Percentiles rank a stretch among this genome's conserved stretches.
These are phyloP conservation scores for Drosophila nr. medialis DNA, from an alignment of 2,888 invertebrate species.

Conservation along the genomic window DNA sequence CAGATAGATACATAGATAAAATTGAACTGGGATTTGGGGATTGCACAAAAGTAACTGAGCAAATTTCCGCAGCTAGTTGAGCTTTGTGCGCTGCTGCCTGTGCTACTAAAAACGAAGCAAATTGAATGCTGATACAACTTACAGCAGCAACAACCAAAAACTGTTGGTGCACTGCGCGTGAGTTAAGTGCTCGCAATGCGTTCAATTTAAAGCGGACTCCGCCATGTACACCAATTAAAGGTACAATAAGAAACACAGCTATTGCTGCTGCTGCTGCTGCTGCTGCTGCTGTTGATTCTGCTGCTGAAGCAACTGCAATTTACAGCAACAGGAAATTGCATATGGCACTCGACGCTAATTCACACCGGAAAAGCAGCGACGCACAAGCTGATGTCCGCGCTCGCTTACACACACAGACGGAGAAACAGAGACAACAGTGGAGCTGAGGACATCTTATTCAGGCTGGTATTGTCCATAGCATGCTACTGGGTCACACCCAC, in stretches of 20 bases:
- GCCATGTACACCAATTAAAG: slow-evolving; percentile 62
- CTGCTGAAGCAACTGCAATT: slow-evolving; percentile 47
- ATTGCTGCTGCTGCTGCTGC: slow-evolving; percentile 13
- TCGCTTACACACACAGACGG: slow-evolving; percentile 8
- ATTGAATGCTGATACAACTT: slow-evolving; percentile 68
- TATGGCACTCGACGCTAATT: slow-evolving; percentile 77
- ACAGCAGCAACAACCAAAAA: slow-evolving; percentile 28
- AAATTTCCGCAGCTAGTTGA: slow-evolving; percentile 79
- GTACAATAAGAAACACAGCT: slow-evolving; percentile 38
- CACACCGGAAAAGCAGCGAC: slow-evolving; percentile 70
- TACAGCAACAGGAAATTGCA: slow-evolving; percentile 78
- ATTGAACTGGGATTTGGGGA: slow-evolving; percentile 81
- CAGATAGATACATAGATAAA: slow-evolving; percentile 80
- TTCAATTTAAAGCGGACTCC: slow-evolving; percentile 57
- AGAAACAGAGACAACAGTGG: slow-evolving; percentile 28
- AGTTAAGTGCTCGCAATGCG: slow-evolving; percentile 49
- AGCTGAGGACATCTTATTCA: slow-evolving; percentile 57
- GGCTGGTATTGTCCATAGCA: slow-evolving; percentile 52
- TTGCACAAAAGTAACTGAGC: slow-evolving; percentile 80
- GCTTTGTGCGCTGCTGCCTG: slow-evolving; percentile 43
- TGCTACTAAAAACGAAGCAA: slow-evolving; percentile 57
- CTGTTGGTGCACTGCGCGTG: slow-evolving; percentile 12
- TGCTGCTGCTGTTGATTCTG: slow-evolving; percentile 4
- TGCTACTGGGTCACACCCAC: slow-evolving; percentile 22
- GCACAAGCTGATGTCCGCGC: slow-evolving; percentile 55